Evolutionary conservation across 2,797 vertebrate species (phyloP).

Genomic region (Pseudochirops cupreus): DNA sequence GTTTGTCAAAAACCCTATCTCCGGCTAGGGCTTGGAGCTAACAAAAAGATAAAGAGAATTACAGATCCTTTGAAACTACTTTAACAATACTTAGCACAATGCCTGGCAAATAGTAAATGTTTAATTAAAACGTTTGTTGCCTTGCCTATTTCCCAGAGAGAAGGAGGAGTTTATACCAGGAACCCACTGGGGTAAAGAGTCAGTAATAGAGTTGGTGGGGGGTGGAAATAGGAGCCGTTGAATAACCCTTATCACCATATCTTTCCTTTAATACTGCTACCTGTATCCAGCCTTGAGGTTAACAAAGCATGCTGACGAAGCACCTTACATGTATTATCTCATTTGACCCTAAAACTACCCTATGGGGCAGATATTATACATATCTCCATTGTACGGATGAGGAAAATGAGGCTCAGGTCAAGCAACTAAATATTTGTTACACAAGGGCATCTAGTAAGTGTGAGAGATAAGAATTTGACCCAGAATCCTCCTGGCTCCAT

Average conservation of each 20-base stretch:
- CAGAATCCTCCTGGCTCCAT: neutral
- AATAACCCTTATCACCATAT: neutral
- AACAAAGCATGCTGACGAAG: neutral
- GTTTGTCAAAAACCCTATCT: neutral
- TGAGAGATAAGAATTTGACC: neutral
- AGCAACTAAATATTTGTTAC: neutral
- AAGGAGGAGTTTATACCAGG: neutral
- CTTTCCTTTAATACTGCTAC: neutral
- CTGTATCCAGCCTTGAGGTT: neutral
- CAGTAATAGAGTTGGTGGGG: neutral
- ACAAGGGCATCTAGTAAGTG: neutral
- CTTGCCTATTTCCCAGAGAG: neutral
- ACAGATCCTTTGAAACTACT: neutral
- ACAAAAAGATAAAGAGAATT: neutral
- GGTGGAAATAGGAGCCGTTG: neutral
- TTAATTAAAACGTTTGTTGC: conserved; percentile 14
- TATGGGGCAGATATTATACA: neutral
- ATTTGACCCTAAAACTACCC: neutral
- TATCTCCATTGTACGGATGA: neutral
- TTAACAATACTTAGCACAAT: neutral
- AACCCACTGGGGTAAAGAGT: neutral
- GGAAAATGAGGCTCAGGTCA: neutral
- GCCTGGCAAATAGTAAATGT: conserved; percentile 7
- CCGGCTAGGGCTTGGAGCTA: neutral
- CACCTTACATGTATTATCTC: neutral